Percentiles rank a stretch among this genome's conserved stretches.
Evolutionary conservation across 2,797 vertebrate species (phyloP).

Genomic region (Basileuterus tristriatus): DNA sequence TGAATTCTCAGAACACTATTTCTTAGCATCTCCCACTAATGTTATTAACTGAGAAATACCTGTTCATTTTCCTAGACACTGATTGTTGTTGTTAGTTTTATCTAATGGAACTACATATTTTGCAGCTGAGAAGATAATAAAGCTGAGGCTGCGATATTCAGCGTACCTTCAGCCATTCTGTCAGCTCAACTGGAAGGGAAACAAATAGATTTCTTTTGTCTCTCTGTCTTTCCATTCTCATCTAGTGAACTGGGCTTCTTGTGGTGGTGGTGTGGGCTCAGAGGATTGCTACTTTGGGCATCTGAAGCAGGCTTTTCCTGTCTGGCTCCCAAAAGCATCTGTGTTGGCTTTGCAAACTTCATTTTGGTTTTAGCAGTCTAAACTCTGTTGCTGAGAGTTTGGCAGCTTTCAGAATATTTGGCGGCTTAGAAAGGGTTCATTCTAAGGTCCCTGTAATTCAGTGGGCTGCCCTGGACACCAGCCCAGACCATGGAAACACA

Average conservation of each 20-base stretch:
- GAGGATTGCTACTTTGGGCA: background rate
- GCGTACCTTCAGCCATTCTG: background rate
- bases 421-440: conserved; percentile 3
- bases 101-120: background rate
- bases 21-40: background rate
- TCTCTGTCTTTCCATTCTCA: background rate
- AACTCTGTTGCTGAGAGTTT: background rate
- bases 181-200: background rate
- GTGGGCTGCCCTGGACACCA: background rate
- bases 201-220: background rate
- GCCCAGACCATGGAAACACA: background rate
- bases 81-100: background rate
- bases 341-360: background rate
- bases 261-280: background rate
- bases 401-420: background rate
- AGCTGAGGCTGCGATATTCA: background rate
- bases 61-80: background rate
- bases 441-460: background rate
- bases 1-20: background rate
- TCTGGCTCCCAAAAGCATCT: background rate
- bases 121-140: background rate
- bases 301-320: background rate
- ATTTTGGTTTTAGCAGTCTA: background rate
- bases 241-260: background rate
- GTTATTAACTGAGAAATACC: background rate